Evolutionary conservation across 64 coral and sea anemone species (phyloP), one percentile per base, ranked within the genome.

Genomic region (Catalaphyllia jardinei): DNA sequence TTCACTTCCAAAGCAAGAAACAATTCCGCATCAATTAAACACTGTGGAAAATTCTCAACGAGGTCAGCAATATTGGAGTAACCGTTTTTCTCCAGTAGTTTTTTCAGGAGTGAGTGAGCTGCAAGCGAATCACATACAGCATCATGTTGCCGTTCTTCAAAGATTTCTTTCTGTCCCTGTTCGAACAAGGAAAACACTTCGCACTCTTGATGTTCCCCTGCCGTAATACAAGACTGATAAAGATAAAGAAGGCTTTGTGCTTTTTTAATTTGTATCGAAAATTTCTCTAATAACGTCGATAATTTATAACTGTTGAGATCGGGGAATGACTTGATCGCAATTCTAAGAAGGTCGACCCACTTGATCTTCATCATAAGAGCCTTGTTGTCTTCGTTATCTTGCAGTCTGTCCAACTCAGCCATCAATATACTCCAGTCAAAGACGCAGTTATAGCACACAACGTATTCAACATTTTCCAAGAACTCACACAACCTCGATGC

Each of bases 361-460:
- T 75, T 75, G 73, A 75, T 57, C 54, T 57, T 75, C 18, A 35
- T 75, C 33, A 19, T 38, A 4, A 75, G 30, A 39, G 35, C 30
- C 22, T 33, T 75, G 30, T 17, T 42, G 18, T 29, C 73, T 42
- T 46, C 73, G 16, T 38, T 6, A 39, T 31, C 17, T 17, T 38
- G 73, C 27, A 75, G 73, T 17, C 73, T 38, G 6, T 42, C 73
- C 20, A 75, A 75, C 73, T 75, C 31, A 39, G 17, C 35, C 27
- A 75, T 20, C 73, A 75, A 42, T 7, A 75, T 19, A 75, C 73
- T 75, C 73, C 73, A 75, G 20, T 75, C 73, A 75, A 39, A 75
- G 16, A 22, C 17, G 18, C 25, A 28, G 33, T 75, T 75, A 20
- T 75, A 46, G 35, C 25, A 28, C 17, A 39, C 30, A 75, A 39